Evolutionary conservation across 2,113 vertebrate genomes (phyloP), one percentile per base, ranked within the genome.

Genomic region (Sprattus sprattus): DNA sequence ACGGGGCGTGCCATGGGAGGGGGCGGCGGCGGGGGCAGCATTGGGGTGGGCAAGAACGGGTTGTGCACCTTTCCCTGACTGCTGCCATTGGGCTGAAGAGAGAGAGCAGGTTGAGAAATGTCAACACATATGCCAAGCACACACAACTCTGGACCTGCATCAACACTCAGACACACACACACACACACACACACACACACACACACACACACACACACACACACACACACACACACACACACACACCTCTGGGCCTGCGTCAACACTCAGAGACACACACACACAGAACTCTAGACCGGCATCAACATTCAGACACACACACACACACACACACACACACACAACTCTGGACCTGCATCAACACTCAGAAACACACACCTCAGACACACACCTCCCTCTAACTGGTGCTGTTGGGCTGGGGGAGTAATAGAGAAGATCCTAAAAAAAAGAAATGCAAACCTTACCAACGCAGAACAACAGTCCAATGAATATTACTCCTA

Each of bases 31-130:
- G 98, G 98, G 83, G 98, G 98, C 96, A 99, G 96, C 98, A 99
- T 99, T 90, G 98, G 98, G 90, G 98, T 98, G 89, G 98, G 97
- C 93, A 99, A 96, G 95, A 99, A 99, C 91, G 98, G 98, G 95
- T 99, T 99, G 96, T 99, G 98, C 92, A 99, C 98, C 95, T 99
- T 99, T 94, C 97, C 97, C 95, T 99, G 98, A 95, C 97, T 98
- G 95, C 97, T 97, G 92, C 98, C 97, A 81, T 99, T 99, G 93
- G 98, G 97, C 98, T 99, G 94, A 39, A 84, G 64, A 85, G 45
- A 81, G 71, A 86, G 25, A 84, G 46, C 80, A 25, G 45, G 13
- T 18, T 4, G 46, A 83, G 82, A 45, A 46, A 81, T 44, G 44
- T 75, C 13, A 82, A 22, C 81, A 82, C 45, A 82, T 83, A 81